Base-by-base conservation (phyloP, 2,888 invertebrate genomes). In the Hyles lineata region DNA sequence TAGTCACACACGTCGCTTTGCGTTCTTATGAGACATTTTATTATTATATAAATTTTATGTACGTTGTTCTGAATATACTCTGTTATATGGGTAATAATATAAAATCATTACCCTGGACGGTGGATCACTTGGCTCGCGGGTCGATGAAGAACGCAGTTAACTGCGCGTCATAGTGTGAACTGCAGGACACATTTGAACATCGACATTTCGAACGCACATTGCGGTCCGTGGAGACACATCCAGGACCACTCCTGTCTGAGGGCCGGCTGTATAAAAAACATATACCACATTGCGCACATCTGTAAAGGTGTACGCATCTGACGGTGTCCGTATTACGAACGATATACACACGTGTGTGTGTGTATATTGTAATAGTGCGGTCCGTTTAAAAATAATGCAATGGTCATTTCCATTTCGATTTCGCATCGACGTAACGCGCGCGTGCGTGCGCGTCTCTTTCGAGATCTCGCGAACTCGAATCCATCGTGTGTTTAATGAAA, bases 191-290 rank as follows among this genome's bases (percentile, higher is more conserved):
- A 93, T 82, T 79, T 92, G 92, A 96, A 92, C 95, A 95, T 95
- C 94, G 95, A 95, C 92, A 91, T 92, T 95, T 95, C 90, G 95
- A 95, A 95, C 95, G 95, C 95, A 95, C 89, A 95, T 95, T 92
- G 95, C 95, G 92, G 92, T 92, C 90, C 88, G 85, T 87, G 92
- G 89, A 89, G 82, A 89, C 87, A 85, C 86, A 85, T 90, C 82
- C 82, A 86, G 91, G 92, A 91, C 91, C 90, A 93, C 91, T 89
- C 88, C 90, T 92, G 91, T 89, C 90, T 90, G 92, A 92, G 92
- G 90, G 92, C 92, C 90, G 91, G 85, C 83, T 84, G 85, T 72
- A 80, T 76, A 76, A 78, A 74, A 74, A 74, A 75, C 63, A 75
- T 72, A 70, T 23, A 61, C 75, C 69, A 83, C 83, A 83, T 76